Evolutionary conservation across 2,888 invertebrate species (phyloP).

Genomic region (Lamproptera curius): DNA sequence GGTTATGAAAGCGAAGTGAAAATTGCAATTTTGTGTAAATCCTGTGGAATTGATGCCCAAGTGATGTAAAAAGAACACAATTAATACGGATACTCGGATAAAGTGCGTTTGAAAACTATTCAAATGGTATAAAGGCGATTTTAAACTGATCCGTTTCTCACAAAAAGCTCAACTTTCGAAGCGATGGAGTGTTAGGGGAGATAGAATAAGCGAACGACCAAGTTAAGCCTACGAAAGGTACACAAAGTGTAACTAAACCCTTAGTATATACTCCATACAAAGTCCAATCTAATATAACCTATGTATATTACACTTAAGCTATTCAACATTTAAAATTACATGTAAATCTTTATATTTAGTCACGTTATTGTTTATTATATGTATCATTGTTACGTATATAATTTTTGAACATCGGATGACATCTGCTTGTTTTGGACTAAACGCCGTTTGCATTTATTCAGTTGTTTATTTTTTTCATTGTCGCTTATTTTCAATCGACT

Average conservation of each 20-base stretch:
- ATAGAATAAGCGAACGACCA: slow-evolving; percentile 39
- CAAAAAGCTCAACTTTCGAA: slow-evolving; percentile 5
- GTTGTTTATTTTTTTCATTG: slow-evolving; percentile 39
- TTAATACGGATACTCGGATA: no score
- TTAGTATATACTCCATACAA: slow-evolving; percentile 70
- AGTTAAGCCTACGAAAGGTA: slow-evolving; percentile 42
- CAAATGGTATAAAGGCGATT: slow-evolving; percentile 3
- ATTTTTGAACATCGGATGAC: slow-evolving; percentile 75
- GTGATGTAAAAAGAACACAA: not conserved
- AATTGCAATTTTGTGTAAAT: slow-evolving; percentile 23
- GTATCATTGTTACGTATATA: slow-evolving; percentile 78
- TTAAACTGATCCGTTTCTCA: slow-evolving; percentile 2
- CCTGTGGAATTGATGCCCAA: not conserved
- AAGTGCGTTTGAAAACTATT: not conserved
- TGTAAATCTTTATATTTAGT: slow-evolving; percentile 74
- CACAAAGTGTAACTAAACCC: slow-evolving; percentile 48
- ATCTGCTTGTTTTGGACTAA: slow-evolving; percentile 52
- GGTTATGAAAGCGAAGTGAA: slow-evolving; percentile 52
- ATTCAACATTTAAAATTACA: slow-evolving; percentile 72
- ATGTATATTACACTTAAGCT: slow-evolving; percentile 74
- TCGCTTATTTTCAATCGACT: slow-evolving; percentile 47
- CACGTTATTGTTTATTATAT: slow-evolving; percentile 76
- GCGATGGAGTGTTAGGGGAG: slow-evolving; percentile 18
- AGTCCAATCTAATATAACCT: slow-evolving; percentile 66
- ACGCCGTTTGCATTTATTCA: slow-evolving; percentile 42